Conservation (phyloP, 2,797 vertebrate species). For the Australoheros facetus region DNA sequence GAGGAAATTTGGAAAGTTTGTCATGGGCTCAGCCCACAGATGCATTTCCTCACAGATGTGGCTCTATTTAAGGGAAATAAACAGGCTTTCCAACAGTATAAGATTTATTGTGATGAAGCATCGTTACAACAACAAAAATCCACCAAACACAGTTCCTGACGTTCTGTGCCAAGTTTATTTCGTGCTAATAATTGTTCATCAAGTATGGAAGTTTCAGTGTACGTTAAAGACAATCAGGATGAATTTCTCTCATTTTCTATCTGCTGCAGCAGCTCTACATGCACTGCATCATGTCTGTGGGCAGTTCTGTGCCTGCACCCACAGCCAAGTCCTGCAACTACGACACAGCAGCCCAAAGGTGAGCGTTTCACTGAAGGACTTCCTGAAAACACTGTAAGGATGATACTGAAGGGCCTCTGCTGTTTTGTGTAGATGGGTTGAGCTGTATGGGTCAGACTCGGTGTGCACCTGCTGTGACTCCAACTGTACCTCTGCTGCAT, state of each 20-base stretch:
- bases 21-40: too few species aligned
- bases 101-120: too few species aligned
- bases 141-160: too few species aligned
- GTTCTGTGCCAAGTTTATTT: not conserved
- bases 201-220: not conserved
- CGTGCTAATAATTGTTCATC: not conserved
- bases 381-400: accelerated
- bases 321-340: slow-evolving; percentile 79
- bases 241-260: too few species aligned
- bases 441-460: slow-evolving; percentile 58
- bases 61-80: too few species aligned
- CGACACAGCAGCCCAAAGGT: slow-evolving; percentile 60
- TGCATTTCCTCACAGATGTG: too few species aligned
- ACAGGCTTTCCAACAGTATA: too few species aligned
- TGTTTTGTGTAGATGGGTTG: slow-evolving; percentile 74
- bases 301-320: slow-evolving; percentile 42
- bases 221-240: too few species aligned
- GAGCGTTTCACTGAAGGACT: not conserved
- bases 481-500: slow-evolving; percentile 52
- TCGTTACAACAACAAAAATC: too few species aligned
- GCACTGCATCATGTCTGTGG: slow-evolving; percentile 76
- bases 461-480: slow-evolving; percentile 78
- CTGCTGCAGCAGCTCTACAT: slow-evolving; percentile 71
- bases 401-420: not conserved
- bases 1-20: too few species aligned